phyloP scores from a whole-genome alignment of 2,888 invertebrate genomes.

The Synergus japonicus region DNA sequence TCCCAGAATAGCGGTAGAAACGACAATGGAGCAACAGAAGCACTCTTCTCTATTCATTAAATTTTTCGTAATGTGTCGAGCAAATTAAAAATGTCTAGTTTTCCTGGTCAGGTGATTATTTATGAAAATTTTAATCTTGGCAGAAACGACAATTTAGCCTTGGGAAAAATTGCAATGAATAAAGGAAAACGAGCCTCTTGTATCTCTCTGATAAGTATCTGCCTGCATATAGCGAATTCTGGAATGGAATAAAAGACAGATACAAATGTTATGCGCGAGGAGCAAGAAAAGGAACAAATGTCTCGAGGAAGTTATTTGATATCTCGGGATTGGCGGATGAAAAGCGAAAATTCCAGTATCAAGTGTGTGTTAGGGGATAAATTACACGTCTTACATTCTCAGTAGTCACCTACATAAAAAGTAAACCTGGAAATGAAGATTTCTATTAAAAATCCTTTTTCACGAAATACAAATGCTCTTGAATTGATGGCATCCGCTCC shows the following conservation, averaged over 20 bases:
- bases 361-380: constrained; percentile 42
- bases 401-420: not conserved
- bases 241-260: constrained; percentile 60
- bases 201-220: constrained; percentile 52
- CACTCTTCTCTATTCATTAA: constrained; percentile 27
- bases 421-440: not conserved
- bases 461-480: no score
- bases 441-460: not conserved
- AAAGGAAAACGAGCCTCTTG: constrained; percentile 54
- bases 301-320: constrained; percentile 70
- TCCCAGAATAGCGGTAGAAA: constrained; percentile 18
- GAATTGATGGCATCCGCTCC: no score
- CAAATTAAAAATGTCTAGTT: constrained; percentile 32
- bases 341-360: constrained; percentile 44
- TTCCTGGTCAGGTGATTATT: constrained; percentile 34
- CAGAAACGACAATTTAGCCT: constrained; percentile 32
- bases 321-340: constrained; percentile 58
- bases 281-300: constrained; percentile 63
- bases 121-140: constrained; percentile 48
- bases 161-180: constrained; percentile 55
- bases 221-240: constrained; percentile 56
- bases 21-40: constrained; percentile 2
- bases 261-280: constrained; percentile 67
- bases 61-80: constrained; percentile 18
- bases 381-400: not conserved